Evolutionary conservation across 2,797 vertebrate genomes (phyloP).

Genomic region (Apogon talboti): DNA sequence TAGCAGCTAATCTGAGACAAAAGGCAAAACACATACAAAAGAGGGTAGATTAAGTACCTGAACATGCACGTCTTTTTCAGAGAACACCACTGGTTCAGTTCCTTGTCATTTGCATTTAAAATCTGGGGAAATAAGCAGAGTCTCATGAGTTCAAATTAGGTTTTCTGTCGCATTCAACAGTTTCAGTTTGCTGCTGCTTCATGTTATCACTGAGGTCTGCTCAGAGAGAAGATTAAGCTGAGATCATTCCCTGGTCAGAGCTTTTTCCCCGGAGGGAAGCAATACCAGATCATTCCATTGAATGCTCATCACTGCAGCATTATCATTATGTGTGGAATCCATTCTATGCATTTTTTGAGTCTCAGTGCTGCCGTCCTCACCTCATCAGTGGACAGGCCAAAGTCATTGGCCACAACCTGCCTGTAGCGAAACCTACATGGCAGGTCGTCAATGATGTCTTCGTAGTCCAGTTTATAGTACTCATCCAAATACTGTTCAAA

Average conservation of each 20-base stretch:
- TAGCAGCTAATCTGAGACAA: background rate
- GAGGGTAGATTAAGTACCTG: conserved; percentile 77
- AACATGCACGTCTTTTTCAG: conserved; percentile 95
- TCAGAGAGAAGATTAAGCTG: conserved; percentile 88
- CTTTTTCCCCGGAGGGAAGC: conserved; percentile 68
- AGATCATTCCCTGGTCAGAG: conserved; percentile 86
- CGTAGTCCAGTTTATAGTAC: conserved; percentile 91
- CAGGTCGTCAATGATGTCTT: conserved; percentile 91
- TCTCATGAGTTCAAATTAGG: background rate
- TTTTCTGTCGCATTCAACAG: background rate
- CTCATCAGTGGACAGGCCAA: conserved; percentile 90
- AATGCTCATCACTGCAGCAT: conserved; percentile 82
- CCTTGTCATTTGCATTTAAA: conserved; percentile 87
- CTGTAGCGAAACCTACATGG: conserved; percentile 93
- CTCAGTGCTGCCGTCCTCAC: conserved; percentile 63
- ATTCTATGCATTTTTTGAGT: no score
- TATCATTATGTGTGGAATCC: no score
- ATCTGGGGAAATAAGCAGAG: conserved; percentile 75
- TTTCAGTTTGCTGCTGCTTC: background rate
- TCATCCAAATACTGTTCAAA: conserved; percentile 93
- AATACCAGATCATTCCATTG: conserved; percentile 85
- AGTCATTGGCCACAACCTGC: conserved; percentile 89
- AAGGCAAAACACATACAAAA: fast-evolving
- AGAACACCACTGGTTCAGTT: conserved; percentile 92
- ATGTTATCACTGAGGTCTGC: conserved; percentile 53